phyloP scores from a whole-genome alignment of 2,797 vertebrate species.

The Myotis pilosus region DNA sequence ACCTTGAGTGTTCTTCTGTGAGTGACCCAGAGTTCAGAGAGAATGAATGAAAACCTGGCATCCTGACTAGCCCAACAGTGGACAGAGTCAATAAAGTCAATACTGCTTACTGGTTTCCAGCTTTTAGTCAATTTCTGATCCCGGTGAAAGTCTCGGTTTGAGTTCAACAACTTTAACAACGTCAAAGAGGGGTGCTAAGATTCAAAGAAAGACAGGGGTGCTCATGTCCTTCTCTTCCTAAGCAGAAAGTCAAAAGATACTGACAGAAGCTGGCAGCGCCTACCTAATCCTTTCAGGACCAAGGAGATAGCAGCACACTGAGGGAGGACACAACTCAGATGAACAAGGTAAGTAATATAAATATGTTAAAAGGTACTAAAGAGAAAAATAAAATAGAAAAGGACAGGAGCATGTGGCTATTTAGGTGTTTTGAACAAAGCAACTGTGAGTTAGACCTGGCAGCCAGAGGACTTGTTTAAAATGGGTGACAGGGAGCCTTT shows the following conservation, averaged over 20 bases:
- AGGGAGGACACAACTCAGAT: neutral
- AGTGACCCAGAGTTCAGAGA: neutral
- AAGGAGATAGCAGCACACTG: neutral
- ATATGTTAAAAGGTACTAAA: neutral
- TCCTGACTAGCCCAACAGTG: neutral
- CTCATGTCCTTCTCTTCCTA: neutral
- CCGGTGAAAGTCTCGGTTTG: fast-evolving
- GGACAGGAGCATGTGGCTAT: neutral
- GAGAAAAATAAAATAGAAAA: neutral
- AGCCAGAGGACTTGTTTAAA: neutral
- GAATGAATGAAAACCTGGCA: neutral
- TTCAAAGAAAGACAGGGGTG: neutral
- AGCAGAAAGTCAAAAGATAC: neutral
- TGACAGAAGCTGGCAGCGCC: neutral
- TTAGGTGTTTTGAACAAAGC: neutral
- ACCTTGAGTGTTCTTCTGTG: neutral
- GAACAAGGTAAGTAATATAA: neutral
- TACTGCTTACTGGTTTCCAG: no score
- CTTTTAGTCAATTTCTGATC: neutral
- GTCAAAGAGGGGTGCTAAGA: neutral
- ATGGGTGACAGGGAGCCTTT: neutral
- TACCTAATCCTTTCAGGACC: neutral
- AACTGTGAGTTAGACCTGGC: neutral
- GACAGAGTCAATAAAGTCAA: neutral
- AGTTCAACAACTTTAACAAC: neutral